A percentile compares a stretch with the other conserved stretches of the same genome.
Conservation (phyloP, 2,113 vertebrate species). For the Lepus europaeus region DNA sequence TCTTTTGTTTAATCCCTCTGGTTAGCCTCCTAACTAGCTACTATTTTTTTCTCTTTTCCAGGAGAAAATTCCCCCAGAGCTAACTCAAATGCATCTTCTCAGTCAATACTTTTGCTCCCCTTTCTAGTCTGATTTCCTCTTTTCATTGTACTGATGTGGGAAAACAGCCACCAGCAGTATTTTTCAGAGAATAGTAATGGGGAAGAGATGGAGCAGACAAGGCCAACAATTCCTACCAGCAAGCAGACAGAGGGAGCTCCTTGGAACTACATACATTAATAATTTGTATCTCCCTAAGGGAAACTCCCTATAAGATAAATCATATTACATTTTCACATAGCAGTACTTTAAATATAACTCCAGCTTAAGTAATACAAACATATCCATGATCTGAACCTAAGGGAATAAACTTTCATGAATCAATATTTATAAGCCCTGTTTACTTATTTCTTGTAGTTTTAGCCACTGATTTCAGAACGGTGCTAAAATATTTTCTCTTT, state of each 20-base stretch:
- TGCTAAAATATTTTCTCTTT: neutral
- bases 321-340: neutral
- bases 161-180: neutral
- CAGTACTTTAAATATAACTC: constrained; percentile 51
- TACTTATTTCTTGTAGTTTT: constrained; percentile 26
- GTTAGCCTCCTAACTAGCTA: neutral
- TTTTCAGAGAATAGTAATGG: neutral
- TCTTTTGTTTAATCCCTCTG: neutral
- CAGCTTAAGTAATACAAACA: neutral
- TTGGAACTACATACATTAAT: neutral
- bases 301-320: constrained; percentile 31
- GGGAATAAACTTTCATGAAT: constrained; percentile 49
- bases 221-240: neutral
- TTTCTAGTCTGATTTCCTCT: neutral
- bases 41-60: neutral
- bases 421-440: constrained; percentile 45
- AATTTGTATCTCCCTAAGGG: neutral
- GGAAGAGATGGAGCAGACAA: neutral
- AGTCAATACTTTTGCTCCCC: fast-evolving
- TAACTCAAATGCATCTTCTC: neutral
- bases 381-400: neutral
- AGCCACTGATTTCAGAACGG: constrained; percentile 47
- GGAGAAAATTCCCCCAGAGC: neutral
- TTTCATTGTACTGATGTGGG: neutral
- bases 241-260: neutral